Evolutionary conservation across 2,113 vertebrate species (phyloP).

Genomic region (Neomonachus schauinslandi): DNA sequence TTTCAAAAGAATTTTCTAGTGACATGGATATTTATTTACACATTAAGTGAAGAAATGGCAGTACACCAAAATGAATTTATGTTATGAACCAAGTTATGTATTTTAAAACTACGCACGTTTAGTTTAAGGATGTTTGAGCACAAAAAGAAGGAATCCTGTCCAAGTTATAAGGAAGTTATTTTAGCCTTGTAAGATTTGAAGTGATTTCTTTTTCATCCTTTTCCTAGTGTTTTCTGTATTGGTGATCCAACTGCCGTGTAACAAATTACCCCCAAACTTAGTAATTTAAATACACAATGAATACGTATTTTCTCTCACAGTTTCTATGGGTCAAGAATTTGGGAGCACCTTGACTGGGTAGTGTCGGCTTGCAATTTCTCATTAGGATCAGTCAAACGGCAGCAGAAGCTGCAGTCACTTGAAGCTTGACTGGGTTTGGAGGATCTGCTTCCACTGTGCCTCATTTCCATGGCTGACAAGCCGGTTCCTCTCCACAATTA

Average conservation of each 20-base stretch:
- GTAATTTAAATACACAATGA: neutral
- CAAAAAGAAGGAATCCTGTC: neutral
- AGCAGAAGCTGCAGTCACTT: neutral
- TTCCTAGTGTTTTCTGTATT: neutral
- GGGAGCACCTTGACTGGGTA: neutral
- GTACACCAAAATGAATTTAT: neutral
- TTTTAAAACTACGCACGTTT: neutral
- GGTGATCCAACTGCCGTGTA: neutral
- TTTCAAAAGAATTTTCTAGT: neutral
- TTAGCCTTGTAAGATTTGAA: neutral
- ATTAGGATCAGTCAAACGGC: neutral
- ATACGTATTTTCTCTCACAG: neutral
- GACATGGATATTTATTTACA: neutral
- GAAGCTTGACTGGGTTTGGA: neutral
- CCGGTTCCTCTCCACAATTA: neutral
- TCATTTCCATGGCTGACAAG: too few relatives aligned
- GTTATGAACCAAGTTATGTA: neutral
- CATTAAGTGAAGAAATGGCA: neutral
- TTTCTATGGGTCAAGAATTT: neutral
- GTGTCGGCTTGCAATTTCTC: neutral
- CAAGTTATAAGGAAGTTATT: neutral
- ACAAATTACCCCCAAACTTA: neutral
- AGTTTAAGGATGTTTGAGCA: neutral
- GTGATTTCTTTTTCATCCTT: neutral
- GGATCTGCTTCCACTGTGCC: neutral